Percentiles rank a stretch among this genome's conserved stretches.
phyloP scores from a whole-genome alignment of 2,797 vertebrate species.

The Orestias chungarensis region DNA sequence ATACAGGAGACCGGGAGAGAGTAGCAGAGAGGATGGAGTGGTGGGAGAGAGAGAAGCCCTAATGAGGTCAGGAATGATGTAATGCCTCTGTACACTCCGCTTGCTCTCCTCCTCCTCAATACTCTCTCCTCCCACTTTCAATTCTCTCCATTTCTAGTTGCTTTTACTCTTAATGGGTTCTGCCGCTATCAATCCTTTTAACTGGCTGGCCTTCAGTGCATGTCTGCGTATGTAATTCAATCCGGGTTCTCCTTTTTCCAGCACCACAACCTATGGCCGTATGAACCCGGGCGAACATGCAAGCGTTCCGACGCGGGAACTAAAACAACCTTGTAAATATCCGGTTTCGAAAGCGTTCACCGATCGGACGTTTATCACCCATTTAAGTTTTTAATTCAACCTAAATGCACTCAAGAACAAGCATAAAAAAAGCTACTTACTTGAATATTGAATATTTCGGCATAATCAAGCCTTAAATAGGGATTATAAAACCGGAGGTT shows the following conservation, averaged over 20 bases:
- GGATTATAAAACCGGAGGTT: background rate
- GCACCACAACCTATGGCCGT: conserved; percentile 4
- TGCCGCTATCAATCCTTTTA: conserved; percentile 66
- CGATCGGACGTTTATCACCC: background rate
- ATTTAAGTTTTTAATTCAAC: background rate
- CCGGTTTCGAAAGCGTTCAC: background rate
- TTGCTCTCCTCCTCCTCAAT: conserved; percentile 67
- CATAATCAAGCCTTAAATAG: background rate
- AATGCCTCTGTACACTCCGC: conserved; percentile 75
- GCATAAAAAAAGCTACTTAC: background rate
- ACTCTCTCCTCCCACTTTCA: conserved; percentile 71
- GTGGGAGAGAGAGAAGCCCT: conserved; percentile 71
- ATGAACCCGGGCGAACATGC: background rate
- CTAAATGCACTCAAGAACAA: conserved; percentile 11
- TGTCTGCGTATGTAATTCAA: conserved; percentile 34
- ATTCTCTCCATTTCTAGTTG: conserved; percentile 68
- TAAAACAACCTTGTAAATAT: conserved; percentile 22
- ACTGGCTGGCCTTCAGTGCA: conserved; percentile 44
- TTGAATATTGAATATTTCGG: too few relatives aligned
- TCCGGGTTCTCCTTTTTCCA: conserved; percentile 18
- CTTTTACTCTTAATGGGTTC: conserved; percentile 74
- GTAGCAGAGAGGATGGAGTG: conserved; percentile 42
- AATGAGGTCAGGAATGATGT: conserved; percentile 85
- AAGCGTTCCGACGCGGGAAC: background rate
- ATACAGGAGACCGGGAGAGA: conserved; percentile 55